A percentile compares a stretch with the other conserved stretches of the same genome.
These are phyloP conservation scores for Pseudanteris insignis DNA, from an alignment of 2,888 invertebrate genomes.

Conservation along the genomic window DNA sequence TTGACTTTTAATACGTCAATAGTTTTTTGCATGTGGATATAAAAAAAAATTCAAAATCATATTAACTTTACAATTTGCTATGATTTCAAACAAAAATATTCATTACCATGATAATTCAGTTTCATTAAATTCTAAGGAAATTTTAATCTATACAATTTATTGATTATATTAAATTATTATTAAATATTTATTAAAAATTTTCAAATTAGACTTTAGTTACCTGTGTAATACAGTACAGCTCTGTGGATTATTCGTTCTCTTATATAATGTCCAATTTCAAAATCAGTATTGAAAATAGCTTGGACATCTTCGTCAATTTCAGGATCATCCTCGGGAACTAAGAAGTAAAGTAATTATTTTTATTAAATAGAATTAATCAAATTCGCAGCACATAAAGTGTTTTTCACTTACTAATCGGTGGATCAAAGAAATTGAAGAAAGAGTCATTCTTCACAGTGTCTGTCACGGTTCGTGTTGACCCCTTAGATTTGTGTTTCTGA, in stretches of 20 bases:
- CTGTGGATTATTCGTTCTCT: slow-evolving; percentile 96
- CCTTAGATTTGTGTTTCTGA: slow-evolving; percentile 97
- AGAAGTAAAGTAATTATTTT: no score
- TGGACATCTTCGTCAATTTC: slow-evolving; percentile 91
- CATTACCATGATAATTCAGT: no score
- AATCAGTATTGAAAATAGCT: slow-evolving; percentile 89
- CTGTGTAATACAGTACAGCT: slow-evolving; percentile 96
- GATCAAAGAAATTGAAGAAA: slow-evolving; percentile 99
- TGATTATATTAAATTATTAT: no score
- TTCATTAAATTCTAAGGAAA: no score
- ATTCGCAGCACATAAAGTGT: no score
- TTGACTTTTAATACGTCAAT: no score
- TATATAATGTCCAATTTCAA: slow-evolving; percentile 98
- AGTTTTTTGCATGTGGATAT: no score
- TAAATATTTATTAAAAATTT: background rate
- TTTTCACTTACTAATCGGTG: slow-evolving; percentile 75
- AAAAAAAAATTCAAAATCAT: background rate
- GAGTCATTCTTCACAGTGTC: slow-evolving; percentile 97
- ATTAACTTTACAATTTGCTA: no score
- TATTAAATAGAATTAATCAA: no score
- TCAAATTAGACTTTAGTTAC: slow-evolving; percentile 68
- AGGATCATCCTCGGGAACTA: slow-evolving; percentile 84
- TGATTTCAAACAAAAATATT: no score
- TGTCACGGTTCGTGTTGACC: slow-evolving; percentile 91
- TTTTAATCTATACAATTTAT: no score